Base-by-base conservation (phyloP, 2,888 invertebrate species). In the Strigamia maritima region DNA sequence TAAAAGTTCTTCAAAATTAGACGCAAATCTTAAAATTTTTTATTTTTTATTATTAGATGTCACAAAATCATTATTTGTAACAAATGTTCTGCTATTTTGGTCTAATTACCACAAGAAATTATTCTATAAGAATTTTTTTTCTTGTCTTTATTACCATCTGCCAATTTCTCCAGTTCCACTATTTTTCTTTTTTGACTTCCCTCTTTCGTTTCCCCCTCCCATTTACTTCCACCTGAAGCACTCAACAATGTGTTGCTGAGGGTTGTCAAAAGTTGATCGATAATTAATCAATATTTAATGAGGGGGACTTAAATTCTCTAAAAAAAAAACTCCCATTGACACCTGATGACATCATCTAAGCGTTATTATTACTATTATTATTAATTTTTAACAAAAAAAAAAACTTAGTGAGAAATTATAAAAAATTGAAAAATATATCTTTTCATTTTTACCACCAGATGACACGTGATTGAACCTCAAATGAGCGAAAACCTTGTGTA, bases 151-250 rank as follows among this genome's bases (percentile, higher is more conserved):
- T 54, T 54, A 19, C 54, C 54, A 54, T 54, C 54, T 54, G 54
- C 22, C 19, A 54, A 19, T 54, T 54, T 54, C 54, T 10, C 22
- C 22, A 54, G 54, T 54, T 6, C 54, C 19, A 54, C 54, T 22
- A 35, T 35, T 54, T n/a, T 54, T 54, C 54, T 54, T 19, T 54
- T 54, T 54, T 54, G 54, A 54, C 54, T 54, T 54, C 44, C 44
- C n/a, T 19, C 54, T 19, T 22, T 8, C 8, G 6, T 54, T 54
- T 54, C 6, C 54, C 54, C n/a, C 19, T 19, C 44, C 54, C 54
- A 54, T n/a, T 54, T 54, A 54, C 54, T 54, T 54, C 54, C 54
- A 54, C 54, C 54, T 54, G 54, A 54, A 54, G 54, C 54, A 54
- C 54, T 54, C 22, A 54, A 54, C 54, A 54, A 54, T 54, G 54